Base-by-base conservation (phyloP, 2,113 vertebrate genomes). In the Arizona elegans region DNA sequence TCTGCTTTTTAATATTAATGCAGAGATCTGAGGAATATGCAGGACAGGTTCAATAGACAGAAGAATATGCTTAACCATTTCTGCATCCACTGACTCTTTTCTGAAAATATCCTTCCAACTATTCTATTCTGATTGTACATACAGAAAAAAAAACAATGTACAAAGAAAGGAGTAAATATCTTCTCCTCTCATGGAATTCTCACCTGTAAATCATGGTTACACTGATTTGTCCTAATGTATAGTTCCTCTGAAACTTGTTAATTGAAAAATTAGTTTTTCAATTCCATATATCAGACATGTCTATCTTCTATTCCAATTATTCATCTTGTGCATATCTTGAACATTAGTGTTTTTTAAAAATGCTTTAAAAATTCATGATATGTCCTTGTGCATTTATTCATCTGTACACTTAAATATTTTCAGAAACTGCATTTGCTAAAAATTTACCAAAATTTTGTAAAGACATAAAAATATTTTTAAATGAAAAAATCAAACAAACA, bases 401-500 rank as follows among this genome's bases (percentile, higher is more conserved):
- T 96, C 94, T 94, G 93, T 97, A 97, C 98, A 97, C 97, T 97
- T 98, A 98, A 98, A 98, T 98, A 98, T 99, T 96, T 97, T 98
- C 97, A 96, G 96, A 98, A 98, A 96, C 97, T 97, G 96, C 97
- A 97, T 97, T 98, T 98, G 97, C 98, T 99, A 98, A 99, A 99
- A 99, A 98, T 95, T 98, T 99, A 98, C 98, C 98, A 98, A 99
- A 99, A 98, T 98, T 98, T 98, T 98, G 98, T 98, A 96, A 98
- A 99, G 97, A 98, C 98, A 98, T 99, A 99, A 98, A 99, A 99
- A 98, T 98, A 96, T 95, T 97, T 96, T 92, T 94, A 98, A 98
- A 96, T 95, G 86, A 95, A 89, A 95, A 81, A 96, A 98, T 98
- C 98, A 98, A 99, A 97, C 38, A 94, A 91, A 95, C 98, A 98